Base-by-base conservation (phyloP, 1,140 invertebrate species). In the Diabrotica undecimpunctata region DNA sequence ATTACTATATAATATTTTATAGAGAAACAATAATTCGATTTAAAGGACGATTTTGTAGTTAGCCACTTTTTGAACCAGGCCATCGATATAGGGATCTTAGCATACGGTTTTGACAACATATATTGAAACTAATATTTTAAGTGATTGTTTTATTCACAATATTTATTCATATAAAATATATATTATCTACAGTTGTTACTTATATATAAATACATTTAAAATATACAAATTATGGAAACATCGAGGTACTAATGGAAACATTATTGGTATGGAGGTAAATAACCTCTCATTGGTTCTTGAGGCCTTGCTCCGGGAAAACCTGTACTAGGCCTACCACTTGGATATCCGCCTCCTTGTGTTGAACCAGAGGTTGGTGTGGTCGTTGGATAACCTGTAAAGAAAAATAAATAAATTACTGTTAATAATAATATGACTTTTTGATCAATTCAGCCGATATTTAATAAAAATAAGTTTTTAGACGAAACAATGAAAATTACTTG, bases 231-330 rank as follows among this genome's bases (percentile, higher is more conserved):
- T 46, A 5, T 12, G 8, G 10, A 55, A 55, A 10, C 35, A 12
- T 25, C 12, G 55, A 57, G 36, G 55, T 57, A 57, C 38, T 37
- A 38, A 25, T 12, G 9, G 36, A 55, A 10, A 8, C 13, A 7
- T 51, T 7, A 60, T 10, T 6, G 12, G 6, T 72, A 51, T 38
- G 84, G 82, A 39, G 84, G 84, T 59, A 86, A 77, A 69, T 86
- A 86, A 78, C 85, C 83, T 80, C 84, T 80, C 65, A 81, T 81
- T 0, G 83, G 83, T 73, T 75, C 68, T 63, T 79, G 74, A 38
- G 80, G 74, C 60, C 67, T 71, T 9, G 66, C 71, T 65, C 67
- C 68, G 61, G 54, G 79, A 76, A 62, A 81, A 80, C 78, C 76
- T 7, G 80, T 79, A 56, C 73, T 79, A 5, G 82, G 81, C 71